Percentiles rank a stretch among this genome's conserved stretches.
Conservation (phyloP, 2,113 vertebrate genomes). For the Pristiophorus japonicus region DNA sequence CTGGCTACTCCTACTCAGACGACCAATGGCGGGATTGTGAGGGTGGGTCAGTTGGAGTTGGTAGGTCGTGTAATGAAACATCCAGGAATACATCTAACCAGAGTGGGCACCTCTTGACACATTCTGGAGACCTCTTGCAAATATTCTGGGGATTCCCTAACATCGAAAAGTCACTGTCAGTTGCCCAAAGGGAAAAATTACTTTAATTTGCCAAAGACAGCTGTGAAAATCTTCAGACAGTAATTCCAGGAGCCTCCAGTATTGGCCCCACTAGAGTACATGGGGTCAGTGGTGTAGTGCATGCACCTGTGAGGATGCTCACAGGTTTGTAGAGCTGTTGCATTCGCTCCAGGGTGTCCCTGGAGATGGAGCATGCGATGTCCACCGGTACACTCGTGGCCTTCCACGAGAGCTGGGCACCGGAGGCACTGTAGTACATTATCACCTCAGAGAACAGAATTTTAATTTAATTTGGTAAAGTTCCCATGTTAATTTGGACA, state of each 20-base stretch:
- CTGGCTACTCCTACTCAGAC: too few relatives aligned
- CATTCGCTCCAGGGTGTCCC: too few relatives aligned
- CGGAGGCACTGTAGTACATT: too few relatives aligned
- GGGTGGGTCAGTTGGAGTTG: background rate
- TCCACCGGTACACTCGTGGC: too few relatives aligned
- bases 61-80: background rate
- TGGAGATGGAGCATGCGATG: too few relatives aligned
- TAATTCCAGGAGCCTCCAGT: background rate
- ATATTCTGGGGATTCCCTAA: background rate
- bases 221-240: background rate
- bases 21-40: background rate
- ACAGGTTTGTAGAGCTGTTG: too few relatives aligned
- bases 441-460: too few relatives aligned
- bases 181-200: background rate
- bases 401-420: too few relatives aligned
- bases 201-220: background rate
- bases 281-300: too few relatives aligned
- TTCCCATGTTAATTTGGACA: too few relatives aligned
- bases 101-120: background rate
- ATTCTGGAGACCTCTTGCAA: background rate
- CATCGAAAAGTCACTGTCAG: background rate
- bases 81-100: background rate
- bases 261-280: background rate
- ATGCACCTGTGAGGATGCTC: too few relatives aligned
- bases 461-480: too few relatives aligned